Evolutionary conservation across 2,113 vertebrate species (phyloP), one percentile per base, ranked within the genome.

Genomic region (Pungitius pungitius): DNA sequence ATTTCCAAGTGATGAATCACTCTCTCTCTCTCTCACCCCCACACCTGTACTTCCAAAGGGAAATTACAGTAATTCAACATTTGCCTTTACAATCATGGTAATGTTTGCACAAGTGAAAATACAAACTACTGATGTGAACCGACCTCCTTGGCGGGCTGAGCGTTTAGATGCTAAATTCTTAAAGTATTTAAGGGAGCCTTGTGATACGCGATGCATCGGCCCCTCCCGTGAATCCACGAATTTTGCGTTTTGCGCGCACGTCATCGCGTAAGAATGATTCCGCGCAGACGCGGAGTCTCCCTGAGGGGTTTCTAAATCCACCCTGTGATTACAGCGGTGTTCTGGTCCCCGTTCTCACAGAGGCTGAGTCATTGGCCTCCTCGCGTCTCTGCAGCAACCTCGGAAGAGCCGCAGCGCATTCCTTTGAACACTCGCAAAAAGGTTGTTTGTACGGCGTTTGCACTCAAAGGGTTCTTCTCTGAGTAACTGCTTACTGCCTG

Each of bases 51-150:
- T 47, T 64, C 63, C 70, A 26, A 49, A 77, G 55, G 51, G 14
- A 83, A 90, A 91, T 86, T 60, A 80, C 69, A 73, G 70, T 77
- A 37, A 88, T 85, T 80, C 47, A 59, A 22, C 39, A 22, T 42
- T 35, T 45, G 30, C 35, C 59, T 73, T 57, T 73, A 64, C 66
- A 91, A 78, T 82, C 37, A 68, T 24, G 57, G 80, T 75, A 47
- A 73, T 78, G 47, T 69, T 64, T 33, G 47, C 64, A 63, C 14
- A 37, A 56, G 39, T n/a, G n/a, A n/a, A n/a, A n/a, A n/a, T 22
- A 37, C 40, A 45, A 7, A 52, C 72, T 56, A 54, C 57, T n/a
- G n/a, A n/a, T n/a, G n/a, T n/a, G n/a, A n/a, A n/a, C n/a, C n/a
- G n/a, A n/a, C 14, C 27, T 43, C 30, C 54, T 76, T 63, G 13